Base-by-base conservation (phyloP, 1,140 invertebrate species). In the Gryon sp. region DNA sequence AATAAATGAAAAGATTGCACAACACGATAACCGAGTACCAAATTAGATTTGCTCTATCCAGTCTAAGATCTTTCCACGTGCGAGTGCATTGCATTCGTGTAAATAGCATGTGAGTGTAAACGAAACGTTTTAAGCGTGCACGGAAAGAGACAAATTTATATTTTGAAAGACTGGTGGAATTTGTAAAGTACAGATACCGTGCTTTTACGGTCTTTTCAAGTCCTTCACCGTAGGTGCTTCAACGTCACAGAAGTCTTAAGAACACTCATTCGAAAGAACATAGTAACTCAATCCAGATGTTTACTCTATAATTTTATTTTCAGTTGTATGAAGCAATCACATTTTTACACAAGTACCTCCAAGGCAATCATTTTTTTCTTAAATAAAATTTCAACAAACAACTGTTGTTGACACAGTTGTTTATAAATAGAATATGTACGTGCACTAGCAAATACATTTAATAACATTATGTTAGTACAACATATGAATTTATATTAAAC, bases 141-240 rank as follows among this genome's bases (percentile, higher is more conserved):
- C 26, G 15, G 30, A 73, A 32, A 53, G 32, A 63, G 53, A 66
- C 60, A 60, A 65, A 60, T 74, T 74, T 66, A 60, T 74, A 66
- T 65, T 65, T 66, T 20, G 46, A 75, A 75, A 55, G 72, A 55
- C 16, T 55, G 7, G 55, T 24, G 53, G 43, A 66, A 53, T 65
- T 59, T 24, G 26, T 59, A 40, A 68, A 55, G 55, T 55, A 62
- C 40, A 55, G 57, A 63, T 62, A 62, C 50, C 41, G 41, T 34
- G 57, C 73, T 68, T 76, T 76, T 69, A 68, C 52, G 62, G 45
- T 62, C 62, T 55, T 75, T 75, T 62, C 72, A 68, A 68, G 22
- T 76, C 26, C 34, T 63, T 63, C 57, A 36, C 1, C 22, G 26
- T 3, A 40, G 46, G 28, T 59, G 24, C 55, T 75, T 30, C 16